A percentile compares a stretch with the other conserved stretches of the same genome.
Conservation (phyloP, 37 sponge, comb jelly and placozoan species). For the Oopsacas minuta region DNA sequence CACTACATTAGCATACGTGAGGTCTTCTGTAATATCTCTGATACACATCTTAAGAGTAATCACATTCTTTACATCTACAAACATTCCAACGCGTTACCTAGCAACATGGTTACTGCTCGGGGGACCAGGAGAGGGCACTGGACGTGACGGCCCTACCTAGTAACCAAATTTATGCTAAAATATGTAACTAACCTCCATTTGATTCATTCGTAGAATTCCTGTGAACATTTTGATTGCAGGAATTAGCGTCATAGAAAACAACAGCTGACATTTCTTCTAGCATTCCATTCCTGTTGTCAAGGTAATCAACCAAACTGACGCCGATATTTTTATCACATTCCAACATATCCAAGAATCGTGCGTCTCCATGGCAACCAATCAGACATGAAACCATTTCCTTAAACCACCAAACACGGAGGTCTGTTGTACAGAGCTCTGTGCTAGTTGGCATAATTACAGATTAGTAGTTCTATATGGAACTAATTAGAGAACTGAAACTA, state of each 20-base stretch:
- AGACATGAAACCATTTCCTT: background rate
- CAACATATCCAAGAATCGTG: background rate
- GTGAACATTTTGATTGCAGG: background rate
- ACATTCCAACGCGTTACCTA: too few species aligned
- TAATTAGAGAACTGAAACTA: too few species aligned
- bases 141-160: too few species aligned
- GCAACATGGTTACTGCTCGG: too few species aligned
- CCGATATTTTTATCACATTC: background rate
- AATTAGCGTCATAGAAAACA: background rate
- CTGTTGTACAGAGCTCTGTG: background rate
- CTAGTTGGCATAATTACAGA: background rate
- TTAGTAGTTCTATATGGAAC: too few species aligned
- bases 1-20: slow-evolving; percentile 29
- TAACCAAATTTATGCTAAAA: too few species aligned
- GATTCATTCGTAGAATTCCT: too few species aligned
- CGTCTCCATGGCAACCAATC: background rate
- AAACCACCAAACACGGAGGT: slow-evolving; percentile 11
- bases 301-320: background rate
- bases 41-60: slow-evolving; percentile 32
- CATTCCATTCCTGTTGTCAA: background rate
- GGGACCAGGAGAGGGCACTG: too few species aligned
- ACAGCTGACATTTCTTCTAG: background rate
- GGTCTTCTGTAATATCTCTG: slow-evolving; percentile 66
- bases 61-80: too few species aligned
- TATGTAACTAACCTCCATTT: too few species aligned